A percentile compares a stretch with the other conserved stretches of the same genome.
phyloP scores from a whole-genome alignment of 2,113 vertebrate species.

The Myxocyprinus asiaticus region DNA sequence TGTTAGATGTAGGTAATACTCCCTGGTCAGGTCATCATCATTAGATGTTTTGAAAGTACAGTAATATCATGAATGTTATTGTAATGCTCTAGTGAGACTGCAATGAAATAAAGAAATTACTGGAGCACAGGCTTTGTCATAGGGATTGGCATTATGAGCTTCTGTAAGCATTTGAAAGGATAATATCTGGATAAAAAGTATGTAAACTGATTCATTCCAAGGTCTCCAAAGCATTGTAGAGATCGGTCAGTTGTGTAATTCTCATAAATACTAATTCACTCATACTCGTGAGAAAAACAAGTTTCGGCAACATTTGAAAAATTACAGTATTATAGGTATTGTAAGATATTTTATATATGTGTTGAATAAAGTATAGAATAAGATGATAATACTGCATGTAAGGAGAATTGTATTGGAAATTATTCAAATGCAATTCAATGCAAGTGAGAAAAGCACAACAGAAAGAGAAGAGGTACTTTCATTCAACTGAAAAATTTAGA shows the following conservation, averaged over 20 bases:
- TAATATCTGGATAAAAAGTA: conserved; percentile 11
- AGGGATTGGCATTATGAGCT: conserved; percentile 23
- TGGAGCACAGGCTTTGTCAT: conserved; percentile 11
- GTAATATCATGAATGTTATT: conserved; percentile 57
- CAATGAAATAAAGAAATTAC: conserved; percentile 63
- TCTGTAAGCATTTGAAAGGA: conserved; percentile 15
- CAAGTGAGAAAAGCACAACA: no score
- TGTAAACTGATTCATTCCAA: conserved; percentile 14
- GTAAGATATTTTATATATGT: no score
- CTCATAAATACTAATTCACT: not conserved
- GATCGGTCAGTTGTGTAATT: conserved; percentile 14
- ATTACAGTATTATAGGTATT: not conserved
- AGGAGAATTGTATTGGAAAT: no score
- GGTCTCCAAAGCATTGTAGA: not conserved
- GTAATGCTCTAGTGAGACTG: conserved; percentile 43
- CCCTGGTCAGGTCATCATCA: conserved; percentile 58
- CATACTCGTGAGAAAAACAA: not conserved
- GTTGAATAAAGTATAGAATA: no score
- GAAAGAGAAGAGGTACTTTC: no score
- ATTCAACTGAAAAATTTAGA: no score
- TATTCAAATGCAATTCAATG: no score
- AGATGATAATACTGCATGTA: no score
- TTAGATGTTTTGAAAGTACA: conserved; percentile 37
- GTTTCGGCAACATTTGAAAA: not conserved
- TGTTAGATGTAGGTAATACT: conserved; percentile 33